Percentiles rank a stretch among this genome's conserved stretches.
Conservation (phyloP, 2,888 invertebrate genomes). For the Papilio demoleus region DNA sequence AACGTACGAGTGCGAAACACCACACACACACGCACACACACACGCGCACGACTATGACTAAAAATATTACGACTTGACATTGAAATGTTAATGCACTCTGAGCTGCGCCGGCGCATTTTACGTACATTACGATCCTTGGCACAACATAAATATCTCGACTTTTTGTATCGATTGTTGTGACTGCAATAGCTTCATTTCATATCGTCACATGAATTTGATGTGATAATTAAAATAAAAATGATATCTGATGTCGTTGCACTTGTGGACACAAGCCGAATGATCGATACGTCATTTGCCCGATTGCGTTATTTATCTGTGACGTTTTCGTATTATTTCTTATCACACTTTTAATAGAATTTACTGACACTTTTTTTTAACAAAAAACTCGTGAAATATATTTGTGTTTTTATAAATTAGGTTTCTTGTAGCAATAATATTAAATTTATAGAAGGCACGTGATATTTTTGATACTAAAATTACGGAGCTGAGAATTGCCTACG, state of each 20-base stretch:
- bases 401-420: constrained; percentile 31
- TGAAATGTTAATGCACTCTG: constrained; percentile 83
- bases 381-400: too few species aligned
- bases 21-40: constrained; percentile 68
- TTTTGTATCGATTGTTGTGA: constrained; percentile 74
- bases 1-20: constrained; percentile 60
- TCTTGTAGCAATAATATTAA: constrained; percentile 44
- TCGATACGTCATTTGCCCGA: constrained; percentile 41
- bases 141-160: constrained; percentile 54
- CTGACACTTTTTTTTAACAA: constrained; percentile 48
- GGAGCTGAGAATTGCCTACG: constrained; percentile 45
- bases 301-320: constrained; percentile 31
- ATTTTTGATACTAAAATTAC: constrained; percentile 35
- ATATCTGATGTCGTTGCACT: constrained; percentile 63
- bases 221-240: constrained; percentile 67
- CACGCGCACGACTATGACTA: constrained; percentile 69
- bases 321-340: constrained; percentile 17
- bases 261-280: constrained; percentile 36
- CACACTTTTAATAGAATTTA: not conserved
- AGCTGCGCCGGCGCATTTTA: constrained; percentile 69
- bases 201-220: constrained; percentile 58
- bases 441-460: constrained; percentile 37
- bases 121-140: constrained; percentile 60
- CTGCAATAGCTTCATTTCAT: constrained; percentile 64
- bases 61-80: constrained; percentile 83